These are phyloP conservation scores for Napeogenes sylphis DNA, from an alignment of 2,888 invertebrate genomes.

Conservation along the genomic window DNA sequence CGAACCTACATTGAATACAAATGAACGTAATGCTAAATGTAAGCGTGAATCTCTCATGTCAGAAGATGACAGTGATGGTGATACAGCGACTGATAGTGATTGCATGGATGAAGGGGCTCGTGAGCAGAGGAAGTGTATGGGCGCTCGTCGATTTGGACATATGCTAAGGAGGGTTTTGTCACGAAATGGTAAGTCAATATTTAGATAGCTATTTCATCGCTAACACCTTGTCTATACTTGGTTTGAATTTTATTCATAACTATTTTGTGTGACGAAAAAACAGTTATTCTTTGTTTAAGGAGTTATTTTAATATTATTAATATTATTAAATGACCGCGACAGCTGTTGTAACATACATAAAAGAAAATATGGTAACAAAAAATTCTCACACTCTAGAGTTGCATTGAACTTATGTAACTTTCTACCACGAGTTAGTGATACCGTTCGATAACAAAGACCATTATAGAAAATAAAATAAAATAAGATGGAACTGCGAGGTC, in stretches of 20 bases:
- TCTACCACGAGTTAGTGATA: constrained; percentile 19
- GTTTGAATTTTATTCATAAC: neutral
- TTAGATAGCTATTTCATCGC: neutral
- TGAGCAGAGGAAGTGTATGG: constrained; percentile 67
- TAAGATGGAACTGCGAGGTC: constrained; percentile 29
- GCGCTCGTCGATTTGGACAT: constrained; percentile 68
- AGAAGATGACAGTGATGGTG: constrained; percentile 64
- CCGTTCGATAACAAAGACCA: constrained; percentile 24
- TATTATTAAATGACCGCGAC: too few species aligned
- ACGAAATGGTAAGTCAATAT: constrained; percentile 62
- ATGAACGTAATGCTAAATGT: constrained; percentile 45
- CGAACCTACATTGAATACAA: constrained; percentile 64
- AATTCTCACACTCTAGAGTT: too few species aligned
- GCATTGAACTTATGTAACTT: constrained; percentile 15
- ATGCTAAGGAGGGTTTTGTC: constrained; percentile 68
- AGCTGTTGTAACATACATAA: too few species aligned
- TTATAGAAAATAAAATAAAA: constrained; percentile 26
- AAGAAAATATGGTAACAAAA: too few species aligned
- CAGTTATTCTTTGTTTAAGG: too few species aligned
- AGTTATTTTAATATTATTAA: too few species aligned
- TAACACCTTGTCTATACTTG: neutral
- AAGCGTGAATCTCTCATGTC: constrained; percentile 66
- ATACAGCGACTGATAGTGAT: constrained; percentile 65
- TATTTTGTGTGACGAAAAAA: neutral
- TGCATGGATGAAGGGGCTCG: constrained; percentile 63